These are phyloP conservation scores for Danaus chrysippus DNA, from an alignment of 2,888 invertebrate species.

Conservation along the genomic window DNA sequence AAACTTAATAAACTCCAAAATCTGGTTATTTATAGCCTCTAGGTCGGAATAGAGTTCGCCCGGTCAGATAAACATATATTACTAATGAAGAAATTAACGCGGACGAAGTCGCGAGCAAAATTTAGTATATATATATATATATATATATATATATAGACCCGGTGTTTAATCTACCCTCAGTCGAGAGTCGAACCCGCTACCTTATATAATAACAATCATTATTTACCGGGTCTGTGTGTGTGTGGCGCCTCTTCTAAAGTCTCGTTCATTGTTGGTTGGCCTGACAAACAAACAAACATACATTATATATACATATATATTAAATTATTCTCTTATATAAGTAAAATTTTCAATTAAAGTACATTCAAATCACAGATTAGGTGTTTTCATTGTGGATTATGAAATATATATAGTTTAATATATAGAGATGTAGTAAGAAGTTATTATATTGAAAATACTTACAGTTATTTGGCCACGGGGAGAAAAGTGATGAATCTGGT, in stretches of 20 bases:
- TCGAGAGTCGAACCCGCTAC: too few relatives aligned
- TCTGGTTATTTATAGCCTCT: too few relatives aligned
- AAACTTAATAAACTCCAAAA: too few relatives aligned
- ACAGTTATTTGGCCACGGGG: slow-evolving; percentile 35
- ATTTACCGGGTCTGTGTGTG: slow-evolving; percentile 19
- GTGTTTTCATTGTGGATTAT: too few relatives aligned
- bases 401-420: too few relatives aligned
- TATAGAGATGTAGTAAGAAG: too few relatives aligned
- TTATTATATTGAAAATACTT: slow-evolving; percentile 17
- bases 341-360: too few relatives aligned
- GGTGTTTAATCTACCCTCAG: too few relatives aligned
- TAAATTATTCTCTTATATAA: not conserved
- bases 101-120: too few relatives aligned
- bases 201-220: too few relatives aligned
- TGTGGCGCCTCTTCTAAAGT: slow-evolving; percentile 24
- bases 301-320: not conserved
- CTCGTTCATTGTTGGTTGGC: slow-evolving; percentile 37
- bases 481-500: slow-evolving; percentile 44
- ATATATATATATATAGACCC: not conserved
- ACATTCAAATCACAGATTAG: too few relatives aligned
- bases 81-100: too few relatives aligned
- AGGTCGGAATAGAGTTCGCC: not conserved
- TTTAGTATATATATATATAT: not conserved
- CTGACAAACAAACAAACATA: slow-evolving; percentile 20
- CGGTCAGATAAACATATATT: not conserved